Evolutionary conservation across 2,888 invertebrate genomes (phyloP).

Genomic region (Erebia epiphron): DNA sequence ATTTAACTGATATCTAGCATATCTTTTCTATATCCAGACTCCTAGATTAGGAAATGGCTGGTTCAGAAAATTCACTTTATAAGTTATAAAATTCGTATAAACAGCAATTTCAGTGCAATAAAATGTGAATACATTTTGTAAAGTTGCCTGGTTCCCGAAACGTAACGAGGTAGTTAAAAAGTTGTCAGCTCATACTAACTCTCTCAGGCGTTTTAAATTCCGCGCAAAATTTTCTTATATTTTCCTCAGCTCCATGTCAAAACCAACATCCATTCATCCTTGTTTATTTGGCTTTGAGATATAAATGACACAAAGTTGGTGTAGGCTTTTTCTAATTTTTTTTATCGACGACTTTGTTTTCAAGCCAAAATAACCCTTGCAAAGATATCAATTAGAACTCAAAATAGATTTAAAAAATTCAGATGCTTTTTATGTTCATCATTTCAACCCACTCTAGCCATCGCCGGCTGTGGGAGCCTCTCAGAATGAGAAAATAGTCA

Average conservation of each 20-base stretch:
- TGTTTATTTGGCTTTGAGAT: constrained; percentile 4
- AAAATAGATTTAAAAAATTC: no score
- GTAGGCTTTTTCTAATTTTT: not conserved
- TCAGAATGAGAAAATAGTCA: no score
- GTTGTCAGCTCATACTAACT: constrained; percentile 31
- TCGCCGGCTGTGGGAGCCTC: no score
- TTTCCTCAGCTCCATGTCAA: constrained; percentile 21
- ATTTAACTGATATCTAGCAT: no score
- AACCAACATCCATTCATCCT: constrained; percentile 8
- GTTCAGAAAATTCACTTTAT: not conserved
- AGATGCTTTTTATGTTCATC: no score
- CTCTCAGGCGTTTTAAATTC: constrained; percentile 29
- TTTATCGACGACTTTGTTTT: not conserved
- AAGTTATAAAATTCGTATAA: constrained; percentile 14
- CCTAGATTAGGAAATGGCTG: not conserved
- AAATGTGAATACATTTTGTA: constrained; percentile 30
- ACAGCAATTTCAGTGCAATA: constrained; percentile 14
- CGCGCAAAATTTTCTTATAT: constrained; percentile 33
- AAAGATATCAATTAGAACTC: no score
- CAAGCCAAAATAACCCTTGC: no score
- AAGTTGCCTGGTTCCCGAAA: constrained; percentile 28
- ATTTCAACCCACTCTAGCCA: no score
- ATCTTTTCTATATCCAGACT: no score
- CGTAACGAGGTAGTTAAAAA: constrained; percentile 38
- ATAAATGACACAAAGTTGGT: not conserved